A percentile compares a stretch with the other conserved stretches of the same genome.
Evolutionary conservation across 2,797 vertebrate species (phyloP).

Genomic region (Toxotes lorentzi): DNA sequence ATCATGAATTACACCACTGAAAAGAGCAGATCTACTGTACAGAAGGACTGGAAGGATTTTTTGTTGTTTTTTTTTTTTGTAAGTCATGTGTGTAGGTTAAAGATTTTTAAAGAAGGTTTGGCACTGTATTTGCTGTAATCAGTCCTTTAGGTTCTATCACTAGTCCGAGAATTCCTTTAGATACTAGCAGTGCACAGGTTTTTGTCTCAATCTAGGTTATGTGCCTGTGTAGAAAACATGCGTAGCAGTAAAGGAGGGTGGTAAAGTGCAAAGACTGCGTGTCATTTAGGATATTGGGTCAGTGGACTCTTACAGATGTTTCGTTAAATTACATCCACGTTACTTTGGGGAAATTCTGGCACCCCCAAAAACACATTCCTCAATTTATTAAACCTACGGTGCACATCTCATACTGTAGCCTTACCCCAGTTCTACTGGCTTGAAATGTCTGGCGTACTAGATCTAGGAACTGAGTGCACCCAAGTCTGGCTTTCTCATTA

Average conservation of each 20-base stretch:
- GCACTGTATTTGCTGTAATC: slow-evolving; percentile 58
- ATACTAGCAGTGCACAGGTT: slow-evolving; percentile 22
- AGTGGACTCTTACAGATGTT: slow-evolving; percentile 22
- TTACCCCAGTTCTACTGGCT: slow-evolving; percentile 37
- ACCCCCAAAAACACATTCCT: slow-evolving; percentile 14
- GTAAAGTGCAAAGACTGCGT: slow-evolving; percentile 45
- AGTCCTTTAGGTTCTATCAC: slow-evolving; percentile 23
- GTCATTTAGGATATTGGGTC: slow-evolving; percentile 33
- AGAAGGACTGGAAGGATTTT: slow-evolving; percentile 45
- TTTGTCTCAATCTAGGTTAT: slow-evolving; percentile 20
- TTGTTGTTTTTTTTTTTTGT: slow-evolving; percentile 27
- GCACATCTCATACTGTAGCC: slow-evolving; percentile 35
- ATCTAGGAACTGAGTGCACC: slow-evolving; percentile 29
- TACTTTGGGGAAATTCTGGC: slow-evolving; percentile 2
- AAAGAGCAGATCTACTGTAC: slow-evolving; percentile 70
- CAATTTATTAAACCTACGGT: slow-evolving; percentile 5
- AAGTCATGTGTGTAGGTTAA: slow-evolving; percentile 26
- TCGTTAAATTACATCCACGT: slow-evolving; percentile 3
- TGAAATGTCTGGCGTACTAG: slow-evolving; percentile 37
- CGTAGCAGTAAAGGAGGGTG: slow-evolving; percentile 40
- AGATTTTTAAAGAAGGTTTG: slow-evolving; percentile 23
- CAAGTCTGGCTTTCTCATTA: slow-evolving; percentile 28
- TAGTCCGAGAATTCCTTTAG: slow-evolving; percentile 24
- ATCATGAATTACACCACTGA: slow-evolving; percentile 57
- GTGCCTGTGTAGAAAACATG: slow-evolving; percentile 50